Evolutionary conservation across 1,140 invertebrate species (phyloP).

Genomic region (Teleopsis dalmanni): DNA sequence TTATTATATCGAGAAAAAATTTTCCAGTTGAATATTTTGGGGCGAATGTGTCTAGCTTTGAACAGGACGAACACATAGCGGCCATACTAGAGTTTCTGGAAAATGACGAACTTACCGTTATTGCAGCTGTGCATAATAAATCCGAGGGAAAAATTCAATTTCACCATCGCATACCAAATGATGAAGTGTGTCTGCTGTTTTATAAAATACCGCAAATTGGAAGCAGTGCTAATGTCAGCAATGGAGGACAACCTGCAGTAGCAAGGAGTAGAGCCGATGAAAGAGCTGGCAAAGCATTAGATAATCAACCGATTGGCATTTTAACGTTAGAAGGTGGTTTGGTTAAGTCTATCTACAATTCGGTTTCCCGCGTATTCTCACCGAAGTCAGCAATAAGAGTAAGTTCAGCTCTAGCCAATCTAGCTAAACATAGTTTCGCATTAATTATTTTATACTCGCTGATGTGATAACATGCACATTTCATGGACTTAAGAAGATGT

Average conservation of each 20-base stretch:
- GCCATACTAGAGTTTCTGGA: constrained; percentile 41
- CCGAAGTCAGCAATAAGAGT: constrained; percentile 33
- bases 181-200: constrained; percentile 42
- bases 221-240: background rate
- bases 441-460: no score
- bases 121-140: constrained; percentile 39
- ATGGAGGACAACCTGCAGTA: background rate
- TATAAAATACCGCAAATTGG: constrained; percentile 43
- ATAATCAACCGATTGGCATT: constrained; percentile 29
- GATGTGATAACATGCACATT: no score
- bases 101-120: constrained; percentile 41
- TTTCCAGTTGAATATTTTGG: constrained; percentile 36
- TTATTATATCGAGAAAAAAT: no score
- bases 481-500: no score
- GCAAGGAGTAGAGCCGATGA: background rate
- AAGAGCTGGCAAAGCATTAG: background rate
- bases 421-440: background rate
- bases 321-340: constrained; percentile 43
- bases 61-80: constrained; percentile 32
- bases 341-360: constrained; percentile 46
- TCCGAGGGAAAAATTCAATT: constrained; percentile 40
- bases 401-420: constrained; percentile 14
- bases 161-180: constrained; percentile 42
- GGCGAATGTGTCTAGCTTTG: constrained; percentile 20
- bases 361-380: constrained; percentile 42